Percentiles rank a stretch among this genome's conserved stretches.
phyloP scores from a whole-genome alignment of 2,797 vertebrate species.

The Megalops cyprinoides region DNA sequence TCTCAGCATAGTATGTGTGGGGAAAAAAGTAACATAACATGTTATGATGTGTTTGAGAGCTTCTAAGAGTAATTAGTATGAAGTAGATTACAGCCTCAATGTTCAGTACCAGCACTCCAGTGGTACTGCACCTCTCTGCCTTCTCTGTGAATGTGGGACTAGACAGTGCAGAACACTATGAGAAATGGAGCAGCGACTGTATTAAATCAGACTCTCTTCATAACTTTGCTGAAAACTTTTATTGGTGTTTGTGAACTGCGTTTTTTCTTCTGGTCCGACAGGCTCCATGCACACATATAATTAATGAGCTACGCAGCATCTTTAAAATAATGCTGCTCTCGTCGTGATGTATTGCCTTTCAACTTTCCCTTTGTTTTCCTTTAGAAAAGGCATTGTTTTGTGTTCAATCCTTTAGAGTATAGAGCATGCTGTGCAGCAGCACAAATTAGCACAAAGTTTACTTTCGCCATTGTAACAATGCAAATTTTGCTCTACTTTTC shows the following conservation, averaged over 20 bases:
- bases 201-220: not conserved
- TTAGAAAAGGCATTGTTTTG: slow-evolving; percentile 39
- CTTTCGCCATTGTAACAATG: slow-evolving; percentile 46
- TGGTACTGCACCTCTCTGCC: not conserved
- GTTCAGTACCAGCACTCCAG: not conserved
- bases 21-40: too few relatives aligned
- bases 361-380: slow-evolving; percentile 47
- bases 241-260: slow-evolving; percentile 33
- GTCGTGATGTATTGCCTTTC: slow-evolving; percentile 49
- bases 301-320: slow-evolving; percentile 41
- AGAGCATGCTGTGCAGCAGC: slow-evolving; percentile 29
- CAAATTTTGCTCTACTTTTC: slow-evolving; percentile 53
- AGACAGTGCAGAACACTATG: not conserved
- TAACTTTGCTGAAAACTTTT: slow-evolving; percentile 26
- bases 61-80: not conserved
- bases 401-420: slow-evolving; percentile 24
- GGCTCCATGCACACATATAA: slow-evolving; percentile 36
- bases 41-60: too few relatives aligned
- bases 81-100: not conserved
- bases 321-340: slow-evolving; percentile 40
- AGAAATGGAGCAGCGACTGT: not conserved
- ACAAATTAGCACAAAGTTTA: slow-evolving; percentile 44
- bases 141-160: not conserved
- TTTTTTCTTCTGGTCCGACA: slow-evolving; percentile 35
- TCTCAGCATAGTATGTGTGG: too few relatives aligned